A percentile compares a stretch with the other conserved stretches of the same genome.
phyloP scores from a whole-genome alignment of 2,113 vertebrate genomes.

The Paracanthobrama guichenoti region DNA sequence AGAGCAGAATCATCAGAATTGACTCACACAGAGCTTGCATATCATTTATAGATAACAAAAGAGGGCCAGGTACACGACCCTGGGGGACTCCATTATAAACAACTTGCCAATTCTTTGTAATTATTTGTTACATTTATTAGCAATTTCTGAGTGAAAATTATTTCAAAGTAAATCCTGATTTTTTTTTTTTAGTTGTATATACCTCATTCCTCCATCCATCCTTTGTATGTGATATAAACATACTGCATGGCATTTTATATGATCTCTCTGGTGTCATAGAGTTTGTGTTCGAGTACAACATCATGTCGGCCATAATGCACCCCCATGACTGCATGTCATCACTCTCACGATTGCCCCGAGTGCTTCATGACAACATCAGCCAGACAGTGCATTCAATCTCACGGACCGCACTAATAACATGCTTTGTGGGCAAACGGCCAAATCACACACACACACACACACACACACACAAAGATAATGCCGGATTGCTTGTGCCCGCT shows the following conservation, averaged over 20 bases:
- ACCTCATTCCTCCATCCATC: constrained; percentile 33
- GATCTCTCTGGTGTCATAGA: constrained; percentile 52
- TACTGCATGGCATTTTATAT: constrained; percentile 47
- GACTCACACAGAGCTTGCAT: no score
- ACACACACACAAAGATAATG: constrained; percentile 10
- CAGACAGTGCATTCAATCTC: constrained; percentile 46
- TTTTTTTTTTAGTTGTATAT: not conserved
- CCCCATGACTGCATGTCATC: constrained; percentile 42
- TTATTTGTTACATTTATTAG: not conserved
- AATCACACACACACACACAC: constrained; percentile 15
- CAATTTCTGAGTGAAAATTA: not conserved
- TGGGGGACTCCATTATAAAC: no score
- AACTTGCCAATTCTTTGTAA: not conserved
- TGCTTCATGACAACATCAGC: constrained; percentile 40
- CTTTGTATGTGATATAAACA: constrained; percentile 61
- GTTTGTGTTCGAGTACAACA: constrained; percentile 28
- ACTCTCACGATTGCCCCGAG: constrained; percentile 26
- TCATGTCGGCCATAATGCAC: constrained; percentile 21
- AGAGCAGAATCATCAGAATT: not conserved
- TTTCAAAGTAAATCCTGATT: not conserved
- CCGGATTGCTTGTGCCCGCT: constrained; percentile 10
- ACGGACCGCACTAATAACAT: constrained; percentile 34
- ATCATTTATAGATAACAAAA: no score
- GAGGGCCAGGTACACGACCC: no score
- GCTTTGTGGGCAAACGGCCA: constrained; percentile 25